Percentiles rank a stretch among this genome's conserved stretches.
Conservation (phyloP, 2,888 invertebrate genomes). For the Microplitis deprimator region DNA sequence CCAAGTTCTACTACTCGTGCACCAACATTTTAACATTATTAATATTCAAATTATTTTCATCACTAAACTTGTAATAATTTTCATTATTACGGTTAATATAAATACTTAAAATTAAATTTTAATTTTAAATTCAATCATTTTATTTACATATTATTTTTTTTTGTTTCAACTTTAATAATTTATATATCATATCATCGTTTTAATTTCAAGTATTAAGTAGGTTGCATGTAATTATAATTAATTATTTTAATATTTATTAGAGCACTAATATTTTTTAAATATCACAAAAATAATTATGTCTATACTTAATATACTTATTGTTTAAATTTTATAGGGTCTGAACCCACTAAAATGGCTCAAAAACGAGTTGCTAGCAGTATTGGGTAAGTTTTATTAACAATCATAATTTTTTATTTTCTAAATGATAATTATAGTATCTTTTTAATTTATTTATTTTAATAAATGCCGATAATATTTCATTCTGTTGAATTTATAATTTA, state of each 20-base stretch:
- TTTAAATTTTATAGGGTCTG: slow-evolving; percentile 78
- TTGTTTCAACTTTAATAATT: neutral
- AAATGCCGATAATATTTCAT: too few relatives aligned
- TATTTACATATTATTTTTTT: neutral
- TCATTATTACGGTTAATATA: slow-evolving; percentile 11
- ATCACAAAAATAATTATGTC: neutral
- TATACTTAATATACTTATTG: neutral
- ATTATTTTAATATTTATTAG: neutral
- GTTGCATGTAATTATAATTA: neutral
- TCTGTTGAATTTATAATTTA: too few relatives aligned
- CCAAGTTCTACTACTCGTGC: slow-evolving; percentile 34
- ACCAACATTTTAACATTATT: slow-evolving; percentile 40
- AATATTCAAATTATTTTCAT: slow-evolving; percentile 44
- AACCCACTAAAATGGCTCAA: slow-evolving; percentile 85
- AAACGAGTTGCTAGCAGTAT: slow-evolving; percentile 85
- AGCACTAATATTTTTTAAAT: neutral
- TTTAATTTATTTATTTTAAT: too few relatives aligned
- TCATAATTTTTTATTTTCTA: slow-evolving; percentile 36
- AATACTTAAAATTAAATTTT: neutral
- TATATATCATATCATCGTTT: neutral
- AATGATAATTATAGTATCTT: neutral
- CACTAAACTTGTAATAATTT: neutral
- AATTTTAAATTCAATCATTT: neutral
- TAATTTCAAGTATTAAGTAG: neutral
- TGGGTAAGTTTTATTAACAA: slow-evolving; percentile 76